Percentiles rank a stretch among this genome's conserved stretches.
Conservation (phyloP, 2,888 invertebrate genomes). For the Drosophila aldrichi region DNA sequence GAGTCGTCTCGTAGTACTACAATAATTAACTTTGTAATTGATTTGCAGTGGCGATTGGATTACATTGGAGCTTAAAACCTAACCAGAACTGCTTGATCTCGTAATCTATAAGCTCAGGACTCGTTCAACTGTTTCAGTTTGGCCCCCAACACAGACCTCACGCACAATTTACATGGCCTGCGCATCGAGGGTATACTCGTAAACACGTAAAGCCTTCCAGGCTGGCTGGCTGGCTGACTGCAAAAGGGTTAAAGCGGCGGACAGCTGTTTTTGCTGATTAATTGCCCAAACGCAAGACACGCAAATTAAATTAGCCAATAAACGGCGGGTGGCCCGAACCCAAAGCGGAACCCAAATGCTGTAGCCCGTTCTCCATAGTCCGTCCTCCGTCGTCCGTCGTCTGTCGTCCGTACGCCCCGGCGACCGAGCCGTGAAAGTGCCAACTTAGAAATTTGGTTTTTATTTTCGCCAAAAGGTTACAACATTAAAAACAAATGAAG, state of each 20-base stretch:
- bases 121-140: conserved; percentile 14
- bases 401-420: conserved; percentile 18
- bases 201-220: conserved; percentile 27
- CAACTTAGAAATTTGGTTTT: conserved; percentile 71
- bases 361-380: conserved; percentile 5
- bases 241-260: conserved; percentile 73
- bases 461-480: conserved; percentile 76
- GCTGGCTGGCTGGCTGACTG: conserved; percentile 1
- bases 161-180: conserved; percentile 17
- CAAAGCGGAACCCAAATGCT: conserved; percentile 18
- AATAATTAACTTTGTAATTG: conserved; percentile 27
- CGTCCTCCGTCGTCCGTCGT: conserved; percentile 6
- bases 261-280: conserved; percentile 80
- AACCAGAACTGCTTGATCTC: conserved; percentile 23
- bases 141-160: conserved; percentile 10
- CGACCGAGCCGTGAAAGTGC: conserved; percentile 74
- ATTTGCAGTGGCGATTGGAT: conserved; percentile 18
- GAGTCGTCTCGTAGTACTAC: background rate
- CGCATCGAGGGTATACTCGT: conserved; percentile 18
- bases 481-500: conserved; percentile 80
- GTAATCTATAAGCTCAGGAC: conserved; percentile 27
- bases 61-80: conserved; percentile 6
- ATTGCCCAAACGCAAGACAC: conserved; percentile 81
- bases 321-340: conserved; percentile 66
- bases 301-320: conserved; percentile 82